phyloP scores from a whole-genome alignment of 2,888 invertebrate species.

The Cheilosia vernalis region DNA sequence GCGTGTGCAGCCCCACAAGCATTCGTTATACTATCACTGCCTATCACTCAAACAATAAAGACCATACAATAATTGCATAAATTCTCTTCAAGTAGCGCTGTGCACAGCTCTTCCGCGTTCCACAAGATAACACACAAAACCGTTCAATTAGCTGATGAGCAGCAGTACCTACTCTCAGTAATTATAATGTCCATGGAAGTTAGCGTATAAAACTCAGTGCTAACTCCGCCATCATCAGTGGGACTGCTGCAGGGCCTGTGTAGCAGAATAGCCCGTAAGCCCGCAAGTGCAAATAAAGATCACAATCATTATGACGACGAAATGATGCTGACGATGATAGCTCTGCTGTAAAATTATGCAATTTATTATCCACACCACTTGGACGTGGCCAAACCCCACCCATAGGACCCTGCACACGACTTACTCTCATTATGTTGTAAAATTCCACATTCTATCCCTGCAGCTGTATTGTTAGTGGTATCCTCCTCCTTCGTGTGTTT shows the following conservation, averaged over 20 bases:
- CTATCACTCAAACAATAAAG: neutral
- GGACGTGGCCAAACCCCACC: constrained; percentile 41
- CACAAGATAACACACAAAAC: constrained; percentile 51
- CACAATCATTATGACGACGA: constrained; percentile 34
- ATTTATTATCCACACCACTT: constrained; percentile 71
- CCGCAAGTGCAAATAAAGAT: constrained; percentile 29
- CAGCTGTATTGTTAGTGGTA: constrained; percentile 47
- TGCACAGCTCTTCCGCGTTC: constrained; percentile 18
- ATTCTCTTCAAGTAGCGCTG: neutral
- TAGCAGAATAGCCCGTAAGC: neutral
- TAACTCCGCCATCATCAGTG: constrained; percentile 2
- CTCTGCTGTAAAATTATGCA: constrained; percentile 62
- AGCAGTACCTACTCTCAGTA: constrained; percentile 37
- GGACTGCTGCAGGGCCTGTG: neutral
- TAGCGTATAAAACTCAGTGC: constrained; percentile 40
- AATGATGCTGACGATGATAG: constrained; percentile 23
- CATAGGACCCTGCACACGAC: constrained; percentile 31
- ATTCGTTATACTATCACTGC: neutral
- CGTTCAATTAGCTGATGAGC: constrained; percentile 69
- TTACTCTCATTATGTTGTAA: constrained; percentile 75
- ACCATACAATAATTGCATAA: neutral
- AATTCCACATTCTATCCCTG: constrained; percentile 73
- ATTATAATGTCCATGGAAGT: constrained; percentile 58
- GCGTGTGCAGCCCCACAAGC: neutral
- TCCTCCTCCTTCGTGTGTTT: constrained; percentile 43